Percentiles rank a stretch among this genome's conserved stretches.
phyloP scores from a whole-genome alignment of 1,140 invertebrate genomes.

The Aleiodes sp. region DNA sequence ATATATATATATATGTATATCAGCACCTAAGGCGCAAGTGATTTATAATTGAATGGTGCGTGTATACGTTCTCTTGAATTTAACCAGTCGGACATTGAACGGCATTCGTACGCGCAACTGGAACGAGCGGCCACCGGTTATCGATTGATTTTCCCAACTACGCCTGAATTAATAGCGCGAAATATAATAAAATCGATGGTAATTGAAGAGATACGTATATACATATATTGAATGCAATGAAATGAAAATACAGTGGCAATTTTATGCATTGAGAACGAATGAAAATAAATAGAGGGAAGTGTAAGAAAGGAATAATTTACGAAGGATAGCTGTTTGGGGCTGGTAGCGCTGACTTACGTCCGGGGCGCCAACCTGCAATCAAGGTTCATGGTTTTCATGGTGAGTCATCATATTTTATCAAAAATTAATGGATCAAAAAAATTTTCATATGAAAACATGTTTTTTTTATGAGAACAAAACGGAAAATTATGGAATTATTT shows the following conservation, averaged over 20 bases:
- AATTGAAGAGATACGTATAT: background rate
- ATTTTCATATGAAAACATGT: too few relatives aligned
- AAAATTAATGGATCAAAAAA: background rate
- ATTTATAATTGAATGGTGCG: conserved; percentile 22
- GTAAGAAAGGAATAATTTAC: conserved; percentile 27
- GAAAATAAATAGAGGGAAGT: conserved; percentile 16
- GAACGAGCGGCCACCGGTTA: background rate
- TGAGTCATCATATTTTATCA: conserved; percentile 51
- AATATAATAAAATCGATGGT: background rate
- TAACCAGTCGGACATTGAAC: conserved; percentile 27
- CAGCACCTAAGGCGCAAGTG: background rate
- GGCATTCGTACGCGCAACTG: conserved; percentile 13
- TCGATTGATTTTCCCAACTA: conserved; percentile 17
- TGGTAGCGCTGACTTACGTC: conserved; percentile 66
- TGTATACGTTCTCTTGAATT: conserved; percentile 24
- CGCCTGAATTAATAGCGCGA: background rate
- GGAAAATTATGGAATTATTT: too few relatives aligned
- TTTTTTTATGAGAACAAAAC: too few relatives aligned
- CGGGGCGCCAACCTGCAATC: conserved; percentile 67
- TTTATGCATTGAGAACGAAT: conserved; percentile 40
- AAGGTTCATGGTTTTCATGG: conserved; percentile 69
- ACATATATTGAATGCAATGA: background rate
- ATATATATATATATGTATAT: too few relatives aligned
- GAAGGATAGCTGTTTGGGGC: conserved; percentile 53
- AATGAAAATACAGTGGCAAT: background rate